phyloP scores from a whole-genome alignment of 2,797 vertebrate genomes.

The Aphelocoma californica region DNA sequence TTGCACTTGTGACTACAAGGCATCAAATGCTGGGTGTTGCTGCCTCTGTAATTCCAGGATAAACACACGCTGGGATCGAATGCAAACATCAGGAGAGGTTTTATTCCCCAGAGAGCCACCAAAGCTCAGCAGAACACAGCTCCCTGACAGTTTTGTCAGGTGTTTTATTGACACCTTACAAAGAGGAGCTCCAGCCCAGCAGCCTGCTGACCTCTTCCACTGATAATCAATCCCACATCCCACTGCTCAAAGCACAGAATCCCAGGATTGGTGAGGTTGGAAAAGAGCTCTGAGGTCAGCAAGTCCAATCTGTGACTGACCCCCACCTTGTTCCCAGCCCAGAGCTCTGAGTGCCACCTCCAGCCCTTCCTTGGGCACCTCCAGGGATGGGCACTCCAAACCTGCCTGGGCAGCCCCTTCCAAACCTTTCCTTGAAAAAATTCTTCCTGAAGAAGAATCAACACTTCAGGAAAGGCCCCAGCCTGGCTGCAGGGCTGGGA shows the following conservation, averaged over 20 bases:
- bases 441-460: not conserved
- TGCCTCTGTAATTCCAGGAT: not conserved
- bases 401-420: not conserved
- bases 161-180: not conserved
- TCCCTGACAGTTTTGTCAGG: not conserved
- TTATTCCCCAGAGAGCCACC: not conserved
- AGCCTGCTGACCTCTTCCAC: not conserved
- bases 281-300: not conserved
- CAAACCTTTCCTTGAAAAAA: not conserved
- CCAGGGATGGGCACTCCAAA: not conserved
- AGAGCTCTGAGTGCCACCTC: not conserved
- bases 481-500: not conserved
- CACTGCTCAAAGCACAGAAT: not conserved
- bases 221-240: not conserved
- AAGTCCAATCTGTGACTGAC: not conserved
- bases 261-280: rapidly evolving
- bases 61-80: not conserved
- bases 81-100: not conserved
- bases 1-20: not conserved
- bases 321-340: not conserved
- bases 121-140: not conserved
- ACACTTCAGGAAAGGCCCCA: not conserved
- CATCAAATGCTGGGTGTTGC: not conserved
- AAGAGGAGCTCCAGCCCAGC: not conserved
- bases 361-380: not conserved